Evolutionary conservation across 1,140 invertebrate genomes (phyloP).

Genomic region (Oedothorax gibbosus): DNA sequence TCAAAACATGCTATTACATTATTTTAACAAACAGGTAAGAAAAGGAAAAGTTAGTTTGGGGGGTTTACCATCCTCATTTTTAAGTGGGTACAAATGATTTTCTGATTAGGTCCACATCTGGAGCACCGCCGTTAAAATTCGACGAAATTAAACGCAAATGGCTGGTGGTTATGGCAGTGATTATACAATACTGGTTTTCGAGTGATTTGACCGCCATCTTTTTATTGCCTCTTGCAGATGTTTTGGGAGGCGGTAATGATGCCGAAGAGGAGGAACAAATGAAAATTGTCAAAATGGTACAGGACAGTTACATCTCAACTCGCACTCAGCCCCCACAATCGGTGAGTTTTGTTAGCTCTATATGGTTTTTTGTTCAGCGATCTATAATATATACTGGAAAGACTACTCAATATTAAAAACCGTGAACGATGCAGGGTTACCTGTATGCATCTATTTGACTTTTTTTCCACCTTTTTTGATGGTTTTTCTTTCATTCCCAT

Average conservation of each 20-base stretch:
- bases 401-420: too few relatives aligned
- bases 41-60: too few relatives aligned
- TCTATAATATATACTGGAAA: too few relatives aligned
- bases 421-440: too few relatives aligned
- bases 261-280: slow-evolving; percentile 42
- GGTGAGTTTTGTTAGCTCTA: slow-evolving; percentile 19
- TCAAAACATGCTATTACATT: too few relatives aligned
- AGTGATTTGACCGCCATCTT: slow-evolving; percentile 20
- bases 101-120: slow-evolving; percentile 41
- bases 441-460: too few relatives aligned
- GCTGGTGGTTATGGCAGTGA: slow-evolving; percentile 26
- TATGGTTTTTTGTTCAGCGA: neutral
- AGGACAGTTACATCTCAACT: slow-evolving; percentile 46
- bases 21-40: too few relatives aligned
- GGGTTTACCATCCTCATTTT: neutral
- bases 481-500: too few relatives aligned
- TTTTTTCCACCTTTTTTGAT: too few relatives aligned
- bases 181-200: slow-evolving; percentile 24
- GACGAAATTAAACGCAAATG: slow-evolving; percentile 46
- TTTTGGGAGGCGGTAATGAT: neutral
- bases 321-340: slow-evolving; percentile 23
- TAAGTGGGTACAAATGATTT: slow-evolving; percentile 22
- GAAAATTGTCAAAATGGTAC: slow-evolving; percentile 50
- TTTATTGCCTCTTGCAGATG: slow-evolving; percentile 36
- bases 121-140: slow-evolving; percentile 12